A percentile compares a stretch with the other conserved stretches of the same genome.
Evolutionary conservation across 2,888 invertebrate genomes (phyloP).

Genomic region (Hyalella azteca): DNA sequence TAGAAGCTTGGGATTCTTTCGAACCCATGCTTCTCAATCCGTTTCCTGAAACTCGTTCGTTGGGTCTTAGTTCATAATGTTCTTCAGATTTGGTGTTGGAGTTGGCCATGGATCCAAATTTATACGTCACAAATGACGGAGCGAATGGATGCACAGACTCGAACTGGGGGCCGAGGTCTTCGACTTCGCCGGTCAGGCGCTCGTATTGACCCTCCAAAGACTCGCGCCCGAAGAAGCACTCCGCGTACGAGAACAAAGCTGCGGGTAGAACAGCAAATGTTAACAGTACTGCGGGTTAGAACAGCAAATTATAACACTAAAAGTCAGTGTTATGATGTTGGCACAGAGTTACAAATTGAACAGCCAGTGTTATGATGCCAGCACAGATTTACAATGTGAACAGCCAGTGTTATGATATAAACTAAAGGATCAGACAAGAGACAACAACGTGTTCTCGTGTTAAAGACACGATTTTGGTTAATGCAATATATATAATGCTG

Average conservation of each 20-base stretch:
- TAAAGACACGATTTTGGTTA: too few relatives aligned
- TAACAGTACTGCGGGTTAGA: too few relatives aligned
- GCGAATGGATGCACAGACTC: conserved; percentile 42
- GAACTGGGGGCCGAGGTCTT: conserved; percentile 51
- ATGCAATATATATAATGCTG: too few relatives aligned
- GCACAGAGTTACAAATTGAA: too few relatives aligned
- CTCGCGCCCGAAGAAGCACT: conserved; percentile 49
- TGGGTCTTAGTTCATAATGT: background rate
- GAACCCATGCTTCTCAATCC: background rate
- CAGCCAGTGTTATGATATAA: background rate
- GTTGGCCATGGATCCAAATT: conserved; percentile 32
- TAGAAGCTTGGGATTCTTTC: background rate
- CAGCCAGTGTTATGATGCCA: too few relatives aligned
- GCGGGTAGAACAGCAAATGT: background rate
- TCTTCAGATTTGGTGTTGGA: background rate
- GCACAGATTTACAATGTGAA: too few relatives aligned
- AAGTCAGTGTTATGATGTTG: too few relatives aligned
- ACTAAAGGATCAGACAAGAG: too few relatives aligned
- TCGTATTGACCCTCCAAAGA: conserved; percentile 52
- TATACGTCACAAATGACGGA: conserved; percentile 50
- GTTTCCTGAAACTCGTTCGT: background rate
- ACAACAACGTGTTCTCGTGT: too few relatives aligned
- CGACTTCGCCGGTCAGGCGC: conserved; percentile 43
- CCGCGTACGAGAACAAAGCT: conserved; percentile 48
- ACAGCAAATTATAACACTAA: too few relatives aligned